Base-by-base conservation (phyloP, 2,888 invertebrate species). In the Scaptomyza cyrtandrae region DNA sequence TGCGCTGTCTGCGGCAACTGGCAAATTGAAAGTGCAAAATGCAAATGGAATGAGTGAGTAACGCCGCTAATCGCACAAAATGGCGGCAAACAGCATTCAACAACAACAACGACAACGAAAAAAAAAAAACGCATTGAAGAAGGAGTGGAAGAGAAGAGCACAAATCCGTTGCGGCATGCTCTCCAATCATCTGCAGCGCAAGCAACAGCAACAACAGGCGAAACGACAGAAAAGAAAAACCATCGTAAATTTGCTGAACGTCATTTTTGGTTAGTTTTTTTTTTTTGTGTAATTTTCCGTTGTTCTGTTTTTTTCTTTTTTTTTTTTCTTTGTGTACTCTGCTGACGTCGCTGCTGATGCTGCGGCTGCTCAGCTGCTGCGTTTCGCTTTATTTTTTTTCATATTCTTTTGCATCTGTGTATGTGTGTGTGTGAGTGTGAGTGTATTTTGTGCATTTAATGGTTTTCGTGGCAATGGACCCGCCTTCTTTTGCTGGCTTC, bases 391-490 rank as follows among this genome's bases (percentile, higher is more conserved):
- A 61, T 63, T 66, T 73, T 66, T 73, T 63, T 46, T 45, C 37
- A 14, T 41, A 10, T 60, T 31, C 35, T 68, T 24, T 13, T 35
- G 35, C 55, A 52, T 48, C 44, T 6, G 29, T 58, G 56, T 54
- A 44, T 13, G 37, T 66, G 35, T 67, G 24, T 35, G 35, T 2
- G 49, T 71, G 43, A 64, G 58, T 33, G 48, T 60, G 56, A 60
- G 50, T 55, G 55, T 70, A 61, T 64, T 64, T 53, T 84, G 78
- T 86, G 80, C 85, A 79, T 77, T 89, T 79, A 78, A 76, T 80
- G 78, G 87, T 83, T 89, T 88, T 83, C 85, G 67, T 81, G 81
- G 90, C 81, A 86, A 90, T 90, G 90, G 90, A 90, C 90, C 90
- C 90, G 90, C 90, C 90, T 90, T 86, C 85, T 90, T 86, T 80